Evolutionary conservation across 2,113 vertebrate genomes (phyloP).

Genomic region (Platichthys flesus): DNA sequence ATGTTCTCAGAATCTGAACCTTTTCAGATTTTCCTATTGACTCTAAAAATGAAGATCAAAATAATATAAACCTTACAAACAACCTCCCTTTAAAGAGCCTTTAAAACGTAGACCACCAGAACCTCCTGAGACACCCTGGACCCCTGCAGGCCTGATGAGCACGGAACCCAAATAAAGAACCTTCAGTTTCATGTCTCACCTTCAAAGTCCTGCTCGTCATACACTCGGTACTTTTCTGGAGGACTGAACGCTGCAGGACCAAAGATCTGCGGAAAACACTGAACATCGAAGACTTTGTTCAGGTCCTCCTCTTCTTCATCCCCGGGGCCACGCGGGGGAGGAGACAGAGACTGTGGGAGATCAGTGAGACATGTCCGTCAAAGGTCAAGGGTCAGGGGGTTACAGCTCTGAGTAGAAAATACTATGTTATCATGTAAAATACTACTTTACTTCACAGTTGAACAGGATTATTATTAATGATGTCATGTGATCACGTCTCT

Average conservation of each 20-base stretch:
- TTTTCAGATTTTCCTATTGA: too few relatives aligned
- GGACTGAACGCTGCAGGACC: conserved; percentile 11
- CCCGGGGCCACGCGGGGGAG: conserved; percentile 38
- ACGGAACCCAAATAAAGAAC: neutral
- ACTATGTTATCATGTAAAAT: too few relatives aligned
- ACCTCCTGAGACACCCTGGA: neutral
- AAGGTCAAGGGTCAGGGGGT: too few relatives aligned
- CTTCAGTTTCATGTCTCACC: conserved; percentile 22
- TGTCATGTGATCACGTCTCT: too few relatives aligned
- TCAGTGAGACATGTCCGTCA: neutral
- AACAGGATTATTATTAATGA: too few relatives aligned
- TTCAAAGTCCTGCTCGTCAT: conserved; percentile 47
- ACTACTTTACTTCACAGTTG: too few relatives aligned
- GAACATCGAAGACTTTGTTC: conserved; percentile 33
- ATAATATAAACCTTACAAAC: too few relatives aligned
- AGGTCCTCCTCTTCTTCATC: conserved; percentile 54
- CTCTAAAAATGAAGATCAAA: too few relatives aligned
- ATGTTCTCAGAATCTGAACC: too few relatives aligned
- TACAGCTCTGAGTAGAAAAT: too few relatives aligned
- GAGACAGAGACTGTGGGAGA: conserved; percentile 17
- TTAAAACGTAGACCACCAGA: neutral
- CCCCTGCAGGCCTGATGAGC: neutral
- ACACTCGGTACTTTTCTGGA: conserved; percentile 28
- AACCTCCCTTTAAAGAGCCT: too few relatives aligned
- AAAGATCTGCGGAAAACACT: conserved; percentile 50